Evolutionary conservation across 2,797 vertebrate species (phyloP), one percentile per base, ranked within the genome.

Genomic region (Ataeniobius toweri): DNA sequence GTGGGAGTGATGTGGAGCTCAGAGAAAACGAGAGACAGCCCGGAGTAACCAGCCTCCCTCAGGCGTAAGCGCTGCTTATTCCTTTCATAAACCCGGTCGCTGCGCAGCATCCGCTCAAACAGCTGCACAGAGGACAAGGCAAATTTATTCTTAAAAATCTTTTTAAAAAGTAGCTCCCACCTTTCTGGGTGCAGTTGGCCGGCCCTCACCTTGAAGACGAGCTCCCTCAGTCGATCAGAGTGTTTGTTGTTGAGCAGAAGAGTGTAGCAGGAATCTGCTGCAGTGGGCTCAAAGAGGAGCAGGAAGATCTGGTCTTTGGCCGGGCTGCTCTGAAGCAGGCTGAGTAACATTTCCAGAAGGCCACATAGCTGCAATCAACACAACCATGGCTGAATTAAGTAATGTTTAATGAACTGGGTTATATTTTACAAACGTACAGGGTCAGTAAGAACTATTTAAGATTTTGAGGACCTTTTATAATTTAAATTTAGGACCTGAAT

Each of bases 81-180:
- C 83, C 96, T 96, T 88, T 99, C 98, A 74, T 99, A 99, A 87
- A 99, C 97, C 36, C 98, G 98, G 73, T 97, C 98, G 69, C 97
- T 99, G 88, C 96, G 97, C 86, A 99, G 85, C 98, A 99, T 99
- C 56, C 97, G 96, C 86, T 98, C 98, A 80, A 98, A 95, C 59
- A 99, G 92, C 98, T 99, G 86, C 46, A 50, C 56, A 48, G 80
- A 31, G 16, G 2, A 53, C 1, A 39, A 4, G 2, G 8, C 12
- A 7, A 28, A 26, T 46, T 70, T 3, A 18, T 3, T 24, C 53
- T 7, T 8, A 1, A 12, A 55, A 51, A 51, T 18, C 50, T 39
- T 16, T 65, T 36, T 36, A 9, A 2, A 65, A 39, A 36, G 59
- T 10, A 22, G 31, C 31, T 65, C 31, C 61, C 61, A 20, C 39